phyloP scores from a whole-genome alignment of 1,140 invertebrate species.

The Pseudomyrmex cubaensis region DNA sequence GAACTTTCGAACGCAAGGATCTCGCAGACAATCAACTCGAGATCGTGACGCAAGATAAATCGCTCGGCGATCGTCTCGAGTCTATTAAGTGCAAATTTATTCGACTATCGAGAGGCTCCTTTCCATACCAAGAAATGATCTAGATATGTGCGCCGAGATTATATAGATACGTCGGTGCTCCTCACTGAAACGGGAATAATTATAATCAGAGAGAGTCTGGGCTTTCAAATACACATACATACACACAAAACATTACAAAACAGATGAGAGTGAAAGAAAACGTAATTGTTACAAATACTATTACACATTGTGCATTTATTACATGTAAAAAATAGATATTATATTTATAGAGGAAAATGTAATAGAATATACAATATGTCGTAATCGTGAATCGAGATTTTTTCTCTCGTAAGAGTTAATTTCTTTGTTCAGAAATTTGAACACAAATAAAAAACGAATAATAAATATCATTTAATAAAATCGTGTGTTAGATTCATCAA shows the following conservation, averaged over 20 bases:
- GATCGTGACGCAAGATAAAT: slow-evolving; percentile 54
- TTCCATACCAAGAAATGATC: slow-evolving; percentile 29
- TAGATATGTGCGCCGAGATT: not conserved
- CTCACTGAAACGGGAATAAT: slow-evolving; percentile 21
- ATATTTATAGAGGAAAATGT: no score
- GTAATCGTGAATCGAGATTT: not conserved
- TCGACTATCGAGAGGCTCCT: slow-evolving; percentile 46
- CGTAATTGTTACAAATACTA: not conserved
- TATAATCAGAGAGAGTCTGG: not conserved
- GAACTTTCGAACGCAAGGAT: slow-evolving; percentile 58
- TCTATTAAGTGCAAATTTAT: slow-evolving; percentile 54
- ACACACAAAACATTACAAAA: not conserved
- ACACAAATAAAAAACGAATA: not conserved
- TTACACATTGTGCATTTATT: slow-evolving; percentile 12
- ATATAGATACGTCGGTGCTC: not conserved
- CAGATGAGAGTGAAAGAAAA: not conserved
- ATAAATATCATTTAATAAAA: not conserved
- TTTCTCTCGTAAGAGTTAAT: not conserved
- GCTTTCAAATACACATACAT: not conserved
- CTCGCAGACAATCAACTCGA: slow-evolving; percentile 40
- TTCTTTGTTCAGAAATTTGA: not conserved
- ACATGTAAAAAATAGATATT: not conserved
- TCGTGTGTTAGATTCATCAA: not conserved
- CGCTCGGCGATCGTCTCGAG: slow-evolving; percentile 16
- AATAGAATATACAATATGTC: not conserved